Percentiles rank a stretch among this genome's conserved stretches.
Evolutionary conservation across 2,888 invertebrate genomes (phyloP).

Genomic region (Dioctria rufipes): DNA sequence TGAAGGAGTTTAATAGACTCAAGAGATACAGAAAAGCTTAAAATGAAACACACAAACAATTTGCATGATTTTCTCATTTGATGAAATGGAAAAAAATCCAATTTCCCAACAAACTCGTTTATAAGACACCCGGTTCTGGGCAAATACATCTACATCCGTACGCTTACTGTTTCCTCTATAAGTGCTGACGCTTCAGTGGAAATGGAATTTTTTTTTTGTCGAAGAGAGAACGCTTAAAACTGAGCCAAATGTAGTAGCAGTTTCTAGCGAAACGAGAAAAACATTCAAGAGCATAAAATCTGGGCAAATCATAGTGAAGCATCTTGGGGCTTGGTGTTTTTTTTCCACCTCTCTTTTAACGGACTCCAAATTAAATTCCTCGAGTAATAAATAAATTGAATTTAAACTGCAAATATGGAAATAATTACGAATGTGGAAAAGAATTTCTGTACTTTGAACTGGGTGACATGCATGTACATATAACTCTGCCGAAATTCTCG

Average conservation of each 20-base stretch:
- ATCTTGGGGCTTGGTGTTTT: conserved; percentile 23
- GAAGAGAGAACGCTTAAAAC: conserved; percentile 43
- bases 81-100: conserved; percentile 55
- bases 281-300: conserved; percentile 36
- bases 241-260: conserved; percentile 34
- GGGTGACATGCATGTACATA: no score
- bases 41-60: conserved; percentile 53
- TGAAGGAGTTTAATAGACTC: conserved; percentile 54
- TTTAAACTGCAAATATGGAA: conserved; percentile 26
- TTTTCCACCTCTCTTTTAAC: conserved; percentile 15
- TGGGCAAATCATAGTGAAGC: conserved; percentile 34
- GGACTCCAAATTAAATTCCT: conserved; percentile 30
- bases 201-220: conserved; percentile 40
- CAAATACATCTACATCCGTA: conserved; percentile 45
- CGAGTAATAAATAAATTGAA: conserved; percentile 41
- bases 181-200: conserved; percentile 49
- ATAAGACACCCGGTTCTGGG: conserved; percentile 50
- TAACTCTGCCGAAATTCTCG: no score
- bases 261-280: conserved; percentile 33
- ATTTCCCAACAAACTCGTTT: conserved; percentile 53
- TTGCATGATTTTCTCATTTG: conserved; percentile 56
- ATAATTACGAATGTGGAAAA: background rate
- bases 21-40: conserved; percentile 50
- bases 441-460: no score
- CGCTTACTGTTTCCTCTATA: conserved; percentile 49